These are phyloP conservation scores for Galaxias olidus DNA, from an alignment of 2,797 vertebrate genomes.

Conservation along the genomic window DNA sequence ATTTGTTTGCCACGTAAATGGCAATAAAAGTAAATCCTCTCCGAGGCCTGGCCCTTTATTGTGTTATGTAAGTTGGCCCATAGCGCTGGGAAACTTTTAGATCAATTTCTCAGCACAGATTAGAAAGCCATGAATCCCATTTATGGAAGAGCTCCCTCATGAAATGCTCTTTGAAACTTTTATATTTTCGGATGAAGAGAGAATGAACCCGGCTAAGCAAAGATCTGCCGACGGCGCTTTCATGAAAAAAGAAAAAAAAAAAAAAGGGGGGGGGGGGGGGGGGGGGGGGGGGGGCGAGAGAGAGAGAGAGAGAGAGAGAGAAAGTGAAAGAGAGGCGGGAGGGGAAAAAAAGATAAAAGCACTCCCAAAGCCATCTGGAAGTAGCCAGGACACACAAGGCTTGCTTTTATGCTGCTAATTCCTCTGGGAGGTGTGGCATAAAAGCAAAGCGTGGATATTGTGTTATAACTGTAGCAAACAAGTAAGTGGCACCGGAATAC, in stretches of 20 bases:
- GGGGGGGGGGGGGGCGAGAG: not conserved
- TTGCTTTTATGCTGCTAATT: conserved; percentile 79
- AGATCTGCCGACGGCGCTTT: conserved; percentile 80
- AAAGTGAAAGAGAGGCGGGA: not conserved
- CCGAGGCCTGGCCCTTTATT: conserved; percentile 69
- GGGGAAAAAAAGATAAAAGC: conserved; percentile 72
- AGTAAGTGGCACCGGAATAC: conserved; percentile 75
- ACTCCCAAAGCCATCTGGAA: conserved; percentile 81
- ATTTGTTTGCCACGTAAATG: conserved; percentile 70
- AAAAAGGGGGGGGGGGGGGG: conserved; percentile 40
- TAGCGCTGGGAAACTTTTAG: conserved; percentile 82
- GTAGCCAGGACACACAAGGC: conserved; percentile 81
- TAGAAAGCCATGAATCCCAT: conserved; percentile 84
- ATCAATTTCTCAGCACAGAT: conserved; percentile 83
- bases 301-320: not conserved
- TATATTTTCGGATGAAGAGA: conserved; percentile 72
- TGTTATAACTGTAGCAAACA: conserved; percentile 81
- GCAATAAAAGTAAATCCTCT: conserved; percentile 80
- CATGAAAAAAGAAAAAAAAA: conserved; percentile 69
- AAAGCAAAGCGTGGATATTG: conserved; percentile 79
- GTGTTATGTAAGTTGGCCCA: conserved; percentile 77
- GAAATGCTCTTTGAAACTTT: conserved; percentile 81
- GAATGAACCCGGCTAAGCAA: conserved; percentile 75
- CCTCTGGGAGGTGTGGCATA: conserved; percentile 78
- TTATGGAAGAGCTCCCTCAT: conserved; percentile 81